Base-by-base conservation (phyloP, 2,113 vertebrate species). In the Coreoperca whiteheadi region DNA sequence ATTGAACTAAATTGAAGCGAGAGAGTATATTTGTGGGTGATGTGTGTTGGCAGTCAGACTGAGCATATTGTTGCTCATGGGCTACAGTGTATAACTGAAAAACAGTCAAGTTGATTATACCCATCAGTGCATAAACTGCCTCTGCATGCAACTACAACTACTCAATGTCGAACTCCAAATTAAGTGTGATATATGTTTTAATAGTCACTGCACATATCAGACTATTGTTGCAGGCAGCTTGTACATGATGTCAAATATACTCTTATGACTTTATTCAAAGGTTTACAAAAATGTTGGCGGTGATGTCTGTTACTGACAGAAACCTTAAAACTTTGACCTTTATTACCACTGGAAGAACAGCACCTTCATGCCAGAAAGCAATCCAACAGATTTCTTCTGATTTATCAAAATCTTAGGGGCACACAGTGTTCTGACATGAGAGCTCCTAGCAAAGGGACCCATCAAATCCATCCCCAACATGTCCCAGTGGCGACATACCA, bases 81-180 rank as follows among this genome's bases (percentile, higher is more conserved):
- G 39, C 60, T 70, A 51, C 15, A 78, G 65, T 60, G 0, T 81
- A 30, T 21, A 53, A 80, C 61, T 30, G 64, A 81, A 84, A 84
- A 39, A 57, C 46, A 51, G 43, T 56, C 41, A 18, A 11, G 39
- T 25, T 21, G 32, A 78, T 78, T 54, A 51, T 18, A 63, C 18
- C 12, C 53, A 43, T 0, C 57, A 43, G 15, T 21, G 37, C 3
- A 34, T 64, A 48, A 66, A 60, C 41, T 43, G 11, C 54, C 60
- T 51, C 1, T 0, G 50, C 37, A 16, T 54, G 37, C 16, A 53
- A 46, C 12, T 43, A 43, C 41, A 71, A 46, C 21, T 32, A 0
- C 20, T 56, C 34, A 81, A 66, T 8, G 53, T 0, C 6, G 2
- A 5, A 8, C 46, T 51, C 11, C 12, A 48, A 66, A 64, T 28